Evolutionary conservation across 1,140 invertebrate genomes (phyloP).

Genomic region (Drosophila pachea): DNA sequence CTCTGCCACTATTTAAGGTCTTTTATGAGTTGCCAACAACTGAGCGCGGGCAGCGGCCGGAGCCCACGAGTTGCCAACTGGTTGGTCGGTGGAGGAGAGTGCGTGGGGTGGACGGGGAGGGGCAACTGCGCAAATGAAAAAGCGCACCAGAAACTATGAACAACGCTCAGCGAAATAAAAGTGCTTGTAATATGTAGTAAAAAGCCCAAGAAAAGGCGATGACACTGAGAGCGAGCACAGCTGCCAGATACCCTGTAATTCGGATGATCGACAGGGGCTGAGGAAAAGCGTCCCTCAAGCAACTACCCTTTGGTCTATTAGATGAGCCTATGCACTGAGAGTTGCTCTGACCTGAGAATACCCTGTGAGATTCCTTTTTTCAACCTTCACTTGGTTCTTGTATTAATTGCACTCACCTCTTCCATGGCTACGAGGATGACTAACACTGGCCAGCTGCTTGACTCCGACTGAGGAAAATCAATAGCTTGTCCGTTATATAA

Average conservation of each 20-base stretch:
- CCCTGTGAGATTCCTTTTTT: no score
- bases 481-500: slow-evolving; percentile 10
- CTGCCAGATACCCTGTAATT: slow-evolving; percentile 11
- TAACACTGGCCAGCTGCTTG: slow-evolving; percentile 24
- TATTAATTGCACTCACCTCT: not conserved
- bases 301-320: no score
- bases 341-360: no score
- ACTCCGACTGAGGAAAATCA: slow-evolving; percentile 39
- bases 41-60: slow-evolving; percentile 21
- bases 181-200: slow-evolving; percentile 74
- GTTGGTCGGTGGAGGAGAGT: no score
- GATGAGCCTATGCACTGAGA: no score
- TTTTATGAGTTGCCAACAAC: slow-evolving; percentile 47
- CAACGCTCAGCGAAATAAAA: slow-evolving; percentile 71
- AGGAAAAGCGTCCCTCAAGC: no score
- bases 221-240: not conserved
- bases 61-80: not conserved
- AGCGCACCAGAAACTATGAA: slow-evolving; percentile 72
- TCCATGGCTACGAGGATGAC: not conserved
- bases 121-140: slow-evolving; percentile 53
- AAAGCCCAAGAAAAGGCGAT: slow-evolving; percentile 45
- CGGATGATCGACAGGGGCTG: no score
- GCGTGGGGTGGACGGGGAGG: not conserved
- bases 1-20: slow-evolving; percentile 77
- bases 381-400: not conserved